These are phyloP conservation scores for Acanthaster planci DNA, from an alignment of 35 echinoderm and acorn worm genomes.

Conservation along the genomic window DNA sequence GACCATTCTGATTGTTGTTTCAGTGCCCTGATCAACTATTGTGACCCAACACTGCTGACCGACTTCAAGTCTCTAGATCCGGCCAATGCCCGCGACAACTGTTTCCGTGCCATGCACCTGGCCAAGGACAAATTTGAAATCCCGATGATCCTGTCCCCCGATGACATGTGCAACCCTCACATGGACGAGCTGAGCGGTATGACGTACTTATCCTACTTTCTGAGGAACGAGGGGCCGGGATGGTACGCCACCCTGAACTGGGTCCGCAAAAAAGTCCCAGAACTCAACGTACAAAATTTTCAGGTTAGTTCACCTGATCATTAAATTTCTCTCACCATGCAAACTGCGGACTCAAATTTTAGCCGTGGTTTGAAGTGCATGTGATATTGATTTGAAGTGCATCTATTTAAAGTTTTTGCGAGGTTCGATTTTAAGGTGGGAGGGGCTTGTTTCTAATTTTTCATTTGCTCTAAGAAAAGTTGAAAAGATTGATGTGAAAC, in stretches of 20 bases:
- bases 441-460: too few relatives aligned
- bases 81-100: conserved; percentile 65
- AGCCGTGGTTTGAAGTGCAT: too few relatives aligned
- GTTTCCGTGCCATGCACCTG: conserved; percentile 58
- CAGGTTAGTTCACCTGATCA: conserved; percentile 41
- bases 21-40: conserved; percentile 89
- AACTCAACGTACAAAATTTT: conserved; percentile 87
- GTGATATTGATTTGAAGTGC: too few relatives aligned
- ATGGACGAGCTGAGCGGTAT: conserved; percentile 91
- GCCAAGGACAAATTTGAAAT: conserved; percentile 80
- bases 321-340: neutral
- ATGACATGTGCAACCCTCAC: conserved; percentile 79
- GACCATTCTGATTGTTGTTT: neutral
- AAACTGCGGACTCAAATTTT: too few relatives aligned
- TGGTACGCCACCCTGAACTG: conserved; percentile 99
- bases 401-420: too few relatives aligned
- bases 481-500: too few relatives aligned
- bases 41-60: conserved; percentile 60
- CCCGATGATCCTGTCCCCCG: conserved; percentile 79
- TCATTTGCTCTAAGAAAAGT: too few relatives aligned
- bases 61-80: conserved; percentile 69
- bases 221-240: conserved; percentile 84
- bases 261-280: conserved; percentile 80
- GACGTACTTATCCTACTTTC: conserved; percentile 96
- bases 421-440: too few relatives aligned